phyloP scores from a whole-genome alignment of 2,113 vertebrate species.

The Mixornis gularis region DNA sequence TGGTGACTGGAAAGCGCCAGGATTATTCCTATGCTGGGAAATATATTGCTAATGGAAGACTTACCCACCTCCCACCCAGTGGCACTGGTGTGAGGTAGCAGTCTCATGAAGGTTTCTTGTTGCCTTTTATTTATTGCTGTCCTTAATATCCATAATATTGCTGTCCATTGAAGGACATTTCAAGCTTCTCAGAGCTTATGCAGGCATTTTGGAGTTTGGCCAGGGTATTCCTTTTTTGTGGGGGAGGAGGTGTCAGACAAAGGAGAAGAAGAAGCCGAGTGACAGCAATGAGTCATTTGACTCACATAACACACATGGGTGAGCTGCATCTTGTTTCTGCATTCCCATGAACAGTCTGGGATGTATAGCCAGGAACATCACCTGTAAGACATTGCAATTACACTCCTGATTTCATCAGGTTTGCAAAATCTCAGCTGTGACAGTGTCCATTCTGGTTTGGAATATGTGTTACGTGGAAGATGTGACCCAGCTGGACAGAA shows the following conservation, averaged over 20 bases:
- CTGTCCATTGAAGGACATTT: neutral
- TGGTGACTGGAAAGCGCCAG: neutral
- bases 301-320: neutral
- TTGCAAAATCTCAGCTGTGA: neutral
- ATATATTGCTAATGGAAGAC: neutral
- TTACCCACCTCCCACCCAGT: neutral
- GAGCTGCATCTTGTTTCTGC: neutral
- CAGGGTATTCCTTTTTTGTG: neutral
- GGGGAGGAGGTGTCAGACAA: neutral
- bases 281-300: neutral
- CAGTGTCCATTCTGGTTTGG: neutral
- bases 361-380: neutral
- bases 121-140: neutral
- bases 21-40: neutral
- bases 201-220: neutral
- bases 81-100: neutral
- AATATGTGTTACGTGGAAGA: neutral
- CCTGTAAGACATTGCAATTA: neutral
- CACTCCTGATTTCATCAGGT: neutral
- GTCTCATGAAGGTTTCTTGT: neutral
- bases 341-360: neutral
- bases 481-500: neutral
- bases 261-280: neutral
- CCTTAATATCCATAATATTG: neutral
- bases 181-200: neutral